These are phyloP conservation scores for Perodicticus potto DNA, from an alignment of 2,797 vertebrate species.

Conservation along the genomic window DNA sequence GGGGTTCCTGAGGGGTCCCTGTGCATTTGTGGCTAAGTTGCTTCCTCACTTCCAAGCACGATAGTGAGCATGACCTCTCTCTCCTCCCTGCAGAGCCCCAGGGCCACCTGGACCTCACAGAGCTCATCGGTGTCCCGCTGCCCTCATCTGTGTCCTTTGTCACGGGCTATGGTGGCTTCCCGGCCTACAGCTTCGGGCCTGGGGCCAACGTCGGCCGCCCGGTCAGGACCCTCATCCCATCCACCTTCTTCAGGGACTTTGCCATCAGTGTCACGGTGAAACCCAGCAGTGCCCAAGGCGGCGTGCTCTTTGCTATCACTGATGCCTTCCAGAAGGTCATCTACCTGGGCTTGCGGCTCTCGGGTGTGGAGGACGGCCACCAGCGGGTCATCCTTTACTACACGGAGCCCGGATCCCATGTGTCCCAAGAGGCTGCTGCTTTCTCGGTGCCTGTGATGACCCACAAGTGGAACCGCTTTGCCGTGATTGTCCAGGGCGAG, in stretches of 20 bases:
- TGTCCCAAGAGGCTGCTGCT: conserved; percentile 93
- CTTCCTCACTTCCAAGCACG: not conserved
- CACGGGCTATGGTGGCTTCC: conserved; percentile 95
- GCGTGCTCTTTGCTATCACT: conserved; percentile 95
- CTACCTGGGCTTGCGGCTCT: conserved; percentile 93
- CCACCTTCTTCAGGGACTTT: conserved; percentile 94
- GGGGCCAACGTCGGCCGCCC: conserved; percentile 95
- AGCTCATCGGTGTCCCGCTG: conserved; percentile 96
- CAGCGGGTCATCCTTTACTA: conserved; percentile 95
- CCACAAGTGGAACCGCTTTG: conserved; percentile 94
- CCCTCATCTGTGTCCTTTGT: conserved; percentile 96
- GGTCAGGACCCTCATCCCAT: conserved; percentile 92
- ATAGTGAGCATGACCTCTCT: not conserved
- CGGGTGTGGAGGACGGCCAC: conserved; percentile 91
- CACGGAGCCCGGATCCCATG: conserved; percentile 90
- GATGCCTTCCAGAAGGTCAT: conserved; percentile 95
- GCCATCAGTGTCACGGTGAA: conserved; percentile 92
- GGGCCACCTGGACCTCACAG: conserved; percentile 93
- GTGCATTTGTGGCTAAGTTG: not conserved
- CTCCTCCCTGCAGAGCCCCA: conserved; percentile 88
- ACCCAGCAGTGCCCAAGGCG: conserved; percentile 91
- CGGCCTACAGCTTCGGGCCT: conserved; percentile 95
- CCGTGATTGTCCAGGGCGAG: conserved; percentile 91
- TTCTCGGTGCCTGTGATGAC: conserved; percentile 95
- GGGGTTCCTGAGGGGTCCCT: not conserved